These are phyloP conservation scores for Tenodera sinensis DNA, from an alignment of 2,888 invertebrate genomes.

Conservation along the genomic window DNA sequence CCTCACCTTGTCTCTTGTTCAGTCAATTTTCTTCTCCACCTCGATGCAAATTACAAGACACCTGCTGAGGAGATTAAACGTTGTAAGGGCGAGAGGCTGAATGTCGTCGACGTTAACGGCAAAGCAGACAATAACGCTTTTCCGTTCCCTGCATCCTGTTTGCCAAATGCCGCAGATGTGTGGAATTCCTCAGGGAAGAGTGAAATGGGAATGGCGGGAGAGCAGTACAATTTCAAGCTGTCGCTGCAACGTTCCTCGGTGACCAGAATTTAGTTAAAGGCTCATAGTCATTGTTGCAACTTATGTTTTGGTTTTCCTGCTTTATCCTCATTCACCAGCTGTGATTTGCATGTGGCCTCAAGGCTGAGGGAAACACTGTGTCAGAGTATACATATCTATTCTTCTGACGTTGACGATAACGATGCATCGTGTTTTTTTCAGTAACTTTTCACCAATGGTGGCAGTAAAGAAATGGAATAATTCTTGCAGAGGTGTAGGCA, in stretches of 20 bases:
- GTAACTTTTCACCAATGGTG: too few relatives aligned
- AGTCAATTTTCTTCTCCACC: background rate
- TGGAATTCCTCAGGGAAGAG: constrained; percentile 17
- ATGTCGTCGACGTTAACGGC: background rate
- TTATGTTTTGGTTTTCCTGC: background rate
- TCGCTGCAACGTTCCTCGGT: background rate
- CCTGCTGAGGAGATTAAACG: background rate
- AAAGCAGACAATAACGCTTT: background rate
- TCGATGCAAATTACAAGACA: background rate
- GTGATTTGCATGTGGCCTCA: too few relatives aligned
- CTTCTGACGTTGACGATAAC: too few relatives aligned
- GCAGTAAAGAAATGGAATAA: too few relatives aligned
- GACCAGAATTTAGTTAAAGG: background rate
- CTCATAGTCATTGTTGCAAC: background rate
- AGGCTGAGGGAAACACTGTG: too few relatives aligned
- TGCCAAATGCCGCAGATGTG: constrained; percentile 21
- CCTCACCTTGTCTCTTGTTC: background rate
- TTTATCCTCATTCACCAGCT: background rate
- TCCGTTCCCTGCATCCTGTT: background rate
- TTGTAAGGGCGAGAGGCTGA: background rate
- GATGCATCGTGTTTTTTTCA: too few relatives aligned
- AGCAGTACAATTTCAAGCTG: background rate
- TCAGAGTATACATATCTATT: too few relatives aligned
- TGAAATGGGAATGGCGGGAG: background rate
- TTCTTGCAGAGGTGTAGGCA: too few relatives aligned